Percentiles rank a stretch among this genome's conserved stretches.
These are phyloP conservation scores for Microctonus hyperodae DNA, from an alignment of 2,888 invertebrate genomes.

Conservation along the genomic window DNA sequence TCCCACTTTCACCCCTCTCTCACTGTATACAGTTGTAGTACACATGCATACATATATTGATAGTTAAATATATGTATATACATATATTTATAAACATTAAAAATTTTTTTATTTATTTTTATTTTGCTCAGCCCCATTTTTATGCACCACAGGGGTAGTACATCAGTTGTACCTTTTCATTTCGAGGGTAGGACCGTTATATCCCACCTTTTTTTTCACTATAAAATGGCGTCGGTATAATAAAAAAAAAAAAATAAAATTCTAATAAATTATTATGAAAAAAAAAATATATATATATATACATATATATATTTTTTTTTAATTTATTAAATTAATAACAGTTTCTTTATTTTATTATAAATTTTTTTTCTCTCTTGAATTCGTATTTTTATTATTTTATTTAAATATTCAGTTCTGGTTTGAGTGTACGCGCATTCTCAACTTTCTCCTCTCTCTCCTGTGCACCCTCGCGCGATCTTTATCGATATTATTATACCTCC, in stretches of 20 bases:
- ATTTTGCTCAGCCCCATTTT: background rate
- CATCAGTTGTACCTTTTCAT: background rate
- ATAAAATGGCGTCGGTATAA: conserved; percentile 11
- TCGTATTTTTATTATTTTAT: background rate
- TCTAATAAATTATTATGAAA: too few species aligned
- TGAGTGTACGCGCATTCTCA: conserved; percentile 8
- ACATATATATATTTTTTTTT: too few species aligned
- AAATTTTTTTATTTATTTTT: conserved; percentile 10
- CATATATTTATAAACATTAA: conserved; percentile 17
- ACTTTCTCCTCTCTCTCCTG: conserved; percentile 18
- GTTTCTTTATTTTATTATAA: background rate
- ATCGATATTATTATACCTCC: conserved; percentile 41
- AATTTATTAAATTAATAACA: too few species aligned
- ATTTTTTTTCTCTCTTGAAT: background rate
- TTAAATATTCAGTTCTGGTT: background rate
- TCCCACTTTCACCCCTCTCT: background rate
- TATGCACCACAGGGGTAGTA: conserved; percentile 20
- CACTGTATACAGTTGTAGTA: background rate
- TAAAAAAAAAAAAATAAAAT: too few species aligned
- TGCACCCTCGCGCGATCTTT: conserved; percentile 43
- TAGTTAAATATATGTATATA: conserved; percentile 7
- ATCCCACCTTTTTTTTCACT: background rate
- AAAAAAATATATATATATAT: too few species aligned
- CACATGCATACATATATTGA: too few species aligned
- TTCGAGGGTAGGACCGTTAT: conserved; percentile 13